Percentiles rank a stretch among this genome's conserved stretches.
Evolutionary conservation across 2,888 invertebrate species (phyloP).

Genomic region (Melangyna quadrimaculata): DNA sequence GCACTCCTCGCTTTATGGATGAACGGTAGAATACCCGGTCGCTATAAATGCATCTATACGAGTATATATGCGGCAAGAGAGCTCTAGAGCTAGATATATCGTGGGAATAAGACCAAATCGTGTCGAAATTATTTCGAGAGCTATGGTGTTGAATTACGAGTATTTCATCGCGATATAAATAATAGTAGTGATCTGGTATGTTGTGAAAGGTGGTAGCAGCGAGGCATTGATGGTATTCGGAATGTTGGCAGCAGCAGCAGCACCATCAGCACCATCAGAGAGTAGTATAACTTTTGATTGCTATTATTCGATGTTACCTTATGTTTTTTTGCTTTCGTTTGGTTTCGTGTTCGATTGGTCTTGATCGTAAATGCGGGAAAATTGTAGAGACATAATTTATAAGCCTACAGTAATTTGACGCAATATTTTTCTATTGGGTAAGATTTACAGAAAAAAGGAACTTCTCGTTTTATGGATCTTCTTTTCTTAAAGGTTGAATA

Average conservation of each 20-base stretch:
- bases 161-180: conserved; percentile 71
- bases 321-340: neutral
- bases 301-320: neutral
- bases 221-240: conserved; percentile 31
- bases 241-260: conserved; percentile 3
- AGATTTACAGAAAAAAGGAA: neutral
- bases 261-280: neutral
- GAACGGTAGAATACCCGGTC: conserved; percentile 56
- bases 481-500: neutral
- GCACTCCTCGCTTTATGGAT: conserved; percentile 18
- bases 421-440: conserved; percentile 2
- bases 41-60: conserved; percentile 46
- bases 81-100: conserved; percentile 57
- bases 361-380: conserved; percentile 15
- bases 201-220: conserved; percentile 70
- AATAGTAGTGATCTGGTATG: conserved; percentile 69
- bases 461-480: neutral
- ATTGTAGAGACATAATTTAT: conserved; percentile 18
- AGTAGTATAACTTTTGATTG: conserved; percentile 3
- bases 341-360: conserved; percentile 15
- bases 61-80: too few relatives aligned
- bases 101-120: conserved; percentile 72
- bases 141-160: conserved; percentile 70
- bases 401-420: neutral
- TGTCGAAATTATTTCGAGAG: conserved; percentile 70